A percentile compares a stretch with the other conserved stretches of the same genome.
Evolutionary conservation across 2,113 vertebrate species (phyloP).

Genomic region (Syngnathus typhle): DNA sequence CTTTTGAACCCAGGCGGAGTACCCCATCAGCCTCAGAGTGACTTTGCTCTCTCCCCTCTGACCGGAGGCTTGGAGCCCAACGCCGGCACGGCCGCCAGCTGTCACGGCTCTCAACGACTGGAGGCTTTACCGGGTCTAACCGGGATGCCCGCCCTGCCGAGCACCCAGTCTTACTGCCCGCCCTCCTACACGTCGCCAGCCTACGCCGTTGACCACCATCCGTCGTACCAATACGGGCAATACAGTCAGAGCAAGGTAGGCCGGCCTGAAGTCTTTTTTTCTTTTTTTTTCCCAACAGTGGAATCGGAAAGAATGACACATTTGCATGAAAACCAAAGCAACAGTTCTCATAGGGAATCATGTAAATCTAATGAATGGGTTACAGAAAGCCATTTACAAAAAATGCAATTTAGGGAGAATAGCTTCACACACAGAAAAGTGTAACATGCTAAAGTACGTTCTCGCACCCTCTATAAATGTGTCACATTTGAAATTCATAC

Average conservation of each 20-base stretch:
- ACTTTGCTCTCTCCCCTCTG: slow-evolving; percentile 92
- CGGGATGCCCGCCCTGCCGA: slow-evolving; percentile 79
- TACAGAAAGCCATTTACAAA: not conserved
- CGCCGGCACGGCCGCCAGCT: slow-evolving; percentile 90
- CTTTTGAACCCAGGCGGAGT: slow-evolving; percentile 92
- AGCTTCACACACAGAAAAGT: not conserved
- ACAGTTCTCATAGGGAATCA: not conserved
- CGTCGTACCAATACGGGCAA: slow-evolving; percentile 94
- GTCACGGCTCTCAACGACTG: slow-evolving; percentile 86
- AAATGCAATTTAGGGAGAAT: not conserved
- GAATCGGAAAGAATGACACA: no score
- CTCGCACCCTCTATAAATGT: not conserved
- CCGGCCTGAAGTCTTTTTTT: not conserved
- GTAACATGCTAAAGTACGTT: not conserved
- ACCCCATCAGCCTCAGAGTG: slow-evolving; percentile 93
- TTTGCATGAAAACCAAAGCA: not conserved
- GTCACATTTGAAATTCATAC: not conserved
- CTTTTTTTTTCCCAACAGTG: no score
- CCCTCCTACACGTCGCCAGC: slow-evolving; percentile 89
- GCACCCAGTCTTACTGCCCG: slow-evolving; percentile 94
- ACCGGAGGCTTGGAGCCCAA: slow-evolving; percentile 90
- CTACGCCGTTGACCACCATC: slow-evolving; percentile 92
- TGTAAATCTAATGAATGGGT: not conserved
- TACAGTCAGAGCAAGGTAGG: slow-evolving; percentile 94
- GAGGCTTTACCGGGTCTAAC: slow-evolving; percentile 84